Evolutionary conservation across 2,888 invertebrate species (phyloP).

Genomic region (Amorpha juglandis): DNA sequence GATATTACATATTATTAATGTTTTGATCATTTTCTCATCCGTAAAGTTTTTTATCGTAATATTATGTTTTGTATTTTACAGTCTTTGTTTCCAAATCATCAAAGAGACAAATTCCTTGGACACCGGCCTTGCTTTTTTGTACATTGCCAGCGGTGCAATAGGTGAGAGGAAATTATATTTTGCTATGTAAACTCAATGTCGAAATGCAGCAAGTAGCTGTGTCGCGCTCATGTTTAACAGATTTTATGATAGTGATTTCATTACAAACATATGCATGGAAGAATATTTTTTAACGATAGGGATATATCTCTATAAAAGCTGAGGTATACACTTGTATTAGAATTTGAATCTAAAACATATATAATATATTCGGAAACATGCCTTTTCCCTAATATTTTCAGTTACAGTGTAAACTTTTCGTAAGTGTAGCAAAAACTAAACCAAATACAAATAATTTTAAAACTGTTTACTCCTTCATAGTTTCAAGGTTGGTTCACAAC

Average conservation of each 20-base stretch:
- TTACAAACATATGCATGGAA: slow-evolving; percentile 1
- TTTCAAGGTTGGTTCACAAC: too few relatives aligned
- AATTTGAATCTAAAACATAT: too few relatives aligned
- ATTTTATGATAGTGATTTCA: neutral
- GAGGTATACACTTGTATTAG: too few relatives aligned
- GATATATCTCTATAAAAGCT: neutral
- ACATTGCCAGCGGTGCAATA: slow-evolving; percentile 73
- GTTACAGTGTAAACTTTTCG: too few relatives aligned
- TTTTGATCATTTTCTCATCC: neutral
- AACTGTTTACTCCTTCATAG: too few relatives aligned
- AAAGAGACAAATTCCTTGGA: slow-evolving; percentile 72
- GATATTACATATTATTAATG: too few relatives aligned
- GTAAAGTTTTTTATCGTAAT: neutral
- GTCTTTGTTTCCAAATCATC: slow-evolving; percentile 72
- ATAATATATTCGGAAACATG: too few relatives aligned
- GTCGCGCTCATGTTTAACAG: slow-evolving; percentile 4
- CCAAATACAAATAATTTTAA: too few relatives aligned
- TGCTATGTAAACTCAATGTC: slow-evolving; percentile 47
- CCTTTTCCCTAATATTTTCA: too few relatives aligned
- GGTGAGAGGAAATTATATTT: slow-evolving; percentile 68
- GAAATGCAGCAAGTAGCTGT: slow-evolving; percentile 9
- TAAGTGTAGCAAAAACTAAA: too few relatives aligned
- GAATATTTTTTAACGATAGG: neutral
- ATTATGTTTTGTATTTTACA: slow-evolving; percentile 53
- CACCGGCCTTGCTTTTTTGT: slow-evolving; percentile 76